These are phyloP conservation scores for Ornithoptera alexandrae DNA, from an alignment of 2,888 invertebrate species.

Conservation along the genomic window DNA sequence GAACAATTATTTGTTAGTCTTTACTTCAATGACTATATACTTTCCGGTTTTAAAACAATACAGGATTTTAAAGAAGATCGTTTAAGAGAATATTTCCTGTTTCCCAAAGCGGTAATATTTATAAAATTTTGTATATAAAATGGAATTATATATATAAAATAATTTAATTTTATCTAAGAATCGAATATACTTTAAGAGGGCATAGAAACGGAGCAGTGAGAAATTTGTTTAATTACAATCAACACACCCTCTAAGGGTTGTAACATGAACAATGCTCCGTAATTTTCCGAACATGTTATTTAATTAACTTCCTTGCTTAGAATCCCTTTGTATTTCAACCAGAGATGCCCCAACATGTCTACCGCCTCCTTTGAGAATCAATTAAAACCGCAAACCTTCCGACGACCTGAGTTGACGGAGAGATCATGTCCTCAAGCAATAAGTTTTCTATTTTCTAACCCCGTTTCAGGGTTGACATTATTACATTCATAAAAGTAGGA, in stretches of 20 bases:
- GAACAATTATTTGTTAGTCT: too few species aligned
- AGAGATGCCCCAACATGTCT: background rate
- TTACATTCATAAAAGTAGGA: too few species aligned
- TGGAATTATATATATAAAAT: background rate
- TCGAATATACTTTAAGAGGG: background rate
- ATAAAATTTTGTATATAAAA: too few species aligned
- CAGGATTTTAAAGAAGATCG: too few species aligned
- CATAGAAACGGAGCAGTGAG: background rate
- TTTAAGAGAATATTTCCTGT: too few species aligned
- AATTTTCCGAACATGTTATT: slow-evolving; percentile 12
- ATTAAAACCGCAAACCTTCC: background rate
- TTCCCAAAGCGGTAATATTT: too few species aligned
- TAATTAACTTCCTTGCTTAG: slow-evolving; percentile 10
- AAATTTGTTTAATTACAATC: slow-evolving; percentile 5
- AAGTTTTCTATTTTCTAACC: too few species aligned
- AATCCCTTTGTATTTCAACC: background rate
- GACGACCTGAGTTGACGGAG: too few species aligned
- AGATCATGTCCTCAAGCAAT: too few species aligned
- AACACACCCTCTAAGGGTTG: slow-evolving; percentile 1
- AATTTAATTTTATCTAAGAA: background rate
- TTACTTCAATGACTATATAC: too few species aligned
- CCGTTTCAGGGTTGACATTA: too few species aligned
- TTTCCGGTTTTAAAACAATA: too few species aligned
- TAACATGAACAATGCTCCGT: slow-evolving; percentile 1
- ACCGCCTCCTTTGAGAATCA: background rate